Evolutionary conservation across 2,113 vertebrate species (phyloP), one percentile per base, ranked within the genome.

Genomic region (Panthera leo): DNA sequence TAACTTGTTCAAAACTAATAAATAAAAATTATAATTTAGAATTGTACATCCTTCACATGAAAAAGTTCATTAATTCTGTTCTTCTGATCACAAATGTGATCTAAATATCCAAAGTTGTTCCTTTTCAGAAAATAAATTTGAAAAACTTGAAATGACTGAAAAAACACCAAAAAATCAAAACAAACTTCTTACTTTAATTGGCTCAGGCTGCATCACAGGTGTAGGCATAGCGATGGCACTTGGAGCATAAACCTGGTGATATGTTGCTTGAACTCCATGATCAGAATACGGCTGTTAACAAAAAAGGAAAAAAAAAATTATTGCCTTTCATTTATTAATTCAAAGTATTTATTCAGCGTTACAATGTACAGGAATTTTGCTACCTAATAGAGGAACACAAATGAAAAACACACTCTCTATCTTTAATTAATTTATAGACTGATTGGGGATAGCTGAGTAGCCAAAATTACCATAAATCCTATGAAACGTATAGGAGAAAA

Each of bases 141-240:
- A 27, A 95, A 95, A 95, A 85, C 27, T 55, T 97, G 45, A 97
- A 95, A 84, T 45, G 90, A 96, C 29, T 51, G 53, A 95, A 96
- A 85, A 94, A 83, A 73, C 61, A 55, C 70, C 70, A 34, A 42
- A 45, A 73, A 75, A 95, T 51, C 21, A 95, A 90, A 39, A 88
- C 29, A 83, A 42, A 27, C 1, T 14, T 78, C 95, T 98, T 98
- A 97, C 98, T 98, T 98, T 97, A 97, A 95, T 97, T 58, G 84
- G 83, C 79, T 98, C 97, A 53, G 91, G 98, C 93, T 98, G 98
- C 98, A 99, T 99, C 95, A 99, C 98, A 97, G 98, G 97, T 42
- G 97, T 96, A 98, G 98, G 97, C 97, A 99, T n/a, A 45, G 98
- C 97, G 95, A 99, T 96, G 73, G 98, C 98, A 98, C 97, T 98